Conservation (phyloP, 1,140 invertebrate genomes). For the Camponotus pennsylvanicus region DNA sequence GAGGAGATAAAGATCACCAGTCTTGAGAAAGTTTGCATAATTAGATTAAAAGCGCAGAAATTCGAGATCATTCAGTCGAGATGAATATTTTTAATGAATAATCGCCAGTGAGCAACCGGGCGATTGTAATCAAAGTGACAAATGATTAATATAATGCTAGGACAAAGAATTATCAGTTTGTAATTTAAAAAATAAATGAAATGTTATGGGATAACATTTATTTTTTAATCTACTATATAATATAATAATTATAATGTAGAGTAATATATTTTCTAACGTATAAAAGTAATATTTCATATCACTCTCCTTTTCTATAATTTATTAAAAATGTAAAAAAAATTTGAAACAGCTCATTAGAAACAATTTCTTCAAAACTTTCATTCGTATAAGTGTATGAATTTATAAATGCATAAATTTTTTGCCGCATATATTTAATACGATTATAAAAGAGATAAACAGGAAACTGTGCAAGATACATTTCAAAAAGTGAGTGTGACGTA, state of each 20-base stretch:
- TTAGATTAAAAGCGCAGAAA: conserved; percentile 14
- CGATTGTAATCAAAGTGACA: neutral
- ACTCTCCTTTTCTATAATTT: neutral
- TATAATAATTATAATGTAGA: neutral
- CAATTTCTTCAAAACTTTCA: neutral
- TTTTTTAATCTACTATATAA: neutral
- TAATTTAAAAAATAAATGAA: neutral
- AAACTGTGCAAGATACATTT: neutral
- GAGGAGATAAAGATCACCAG: neutral
- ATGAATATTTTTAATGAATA: neutral
- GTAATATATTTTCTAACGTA: neutral
- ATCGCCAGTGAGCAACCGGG: neutral
- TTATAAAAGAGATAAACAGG: conserved; percentile 16
- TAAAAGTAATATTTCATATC: neutral
- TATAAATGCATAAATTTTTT: neutral
- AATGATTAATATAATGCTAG: neutral
- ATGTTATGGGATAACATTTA: neutral
- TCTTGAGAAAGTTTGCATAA: conserved; percentile 12
- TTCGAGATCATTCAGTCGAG: conserved; percentile 13
- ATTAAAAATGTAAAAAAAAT: neutral
- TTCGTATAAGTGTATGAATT: conserved; percentile 14
- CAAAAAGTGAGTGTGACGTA: neutral
- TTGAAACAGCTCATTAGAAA: neutral
- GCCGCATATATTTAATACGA: neutral
- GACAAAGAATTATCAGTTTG: neutral